Conservation (phyloP, 2,113 vertebrate genomes). For the Thomomys bottae region DNA sequence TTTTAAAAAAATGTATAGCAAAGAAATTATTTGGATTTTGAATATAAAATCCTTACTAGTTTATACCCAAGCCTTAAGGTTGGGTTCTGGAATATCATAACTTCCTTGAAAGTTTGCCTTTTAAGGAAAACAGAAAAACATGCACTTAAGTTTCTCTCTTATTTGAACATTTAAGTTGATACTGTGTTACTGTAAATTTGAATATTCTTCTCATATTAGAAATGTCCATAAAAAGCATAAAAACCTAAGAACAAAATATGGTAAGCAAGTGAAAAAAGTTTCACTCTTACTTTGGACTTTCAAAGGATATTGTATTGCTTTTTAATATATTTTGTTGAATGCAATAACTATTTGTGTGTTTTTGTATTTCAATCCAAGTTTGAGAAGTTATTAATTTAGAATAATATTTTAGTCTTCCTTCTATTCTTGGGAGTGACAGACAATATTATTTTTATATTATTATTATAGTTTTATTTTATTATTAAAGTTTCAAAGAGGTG, state of each 20-base stretch:
- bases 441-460: too few relatives aligned
- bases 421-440: not conserved
- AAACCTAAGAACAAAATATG: not conserved
- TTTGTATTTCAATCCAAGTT: not conserved
- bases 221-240: not conserved
- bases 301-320: not conserved
- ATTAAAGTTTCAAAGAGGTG: too few relatives aligned
- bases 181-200: not conserved
- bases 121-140: not conserved
- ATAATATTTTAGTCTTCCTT: conserved; percentile 2
- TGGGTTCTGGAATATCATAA: not conserved
- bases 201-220: conserved; percentile 18
- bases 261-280: not conserved
- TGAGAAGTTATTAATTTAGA: not conserved
- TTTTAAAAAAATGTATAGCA: not conserved
- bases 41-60: not conserved
- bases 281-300: not conserved
- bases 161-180: not conserved
- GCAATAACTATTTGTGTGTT: not conserved
- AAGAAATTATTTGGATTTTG: not conserved
- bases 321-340: not conserved
- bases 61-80: not conserved
- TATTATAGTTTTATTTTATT: too few relatives aligned
- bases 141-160: not conserved
- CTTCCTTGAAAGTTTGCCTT: not conserved